Percentiles rank a stretch among this genome's conserved stretches.
phyloP scores from a whole-genome alignment of 2,113 vertebrate genomes.

The Aplodontia rufa region DNA sequence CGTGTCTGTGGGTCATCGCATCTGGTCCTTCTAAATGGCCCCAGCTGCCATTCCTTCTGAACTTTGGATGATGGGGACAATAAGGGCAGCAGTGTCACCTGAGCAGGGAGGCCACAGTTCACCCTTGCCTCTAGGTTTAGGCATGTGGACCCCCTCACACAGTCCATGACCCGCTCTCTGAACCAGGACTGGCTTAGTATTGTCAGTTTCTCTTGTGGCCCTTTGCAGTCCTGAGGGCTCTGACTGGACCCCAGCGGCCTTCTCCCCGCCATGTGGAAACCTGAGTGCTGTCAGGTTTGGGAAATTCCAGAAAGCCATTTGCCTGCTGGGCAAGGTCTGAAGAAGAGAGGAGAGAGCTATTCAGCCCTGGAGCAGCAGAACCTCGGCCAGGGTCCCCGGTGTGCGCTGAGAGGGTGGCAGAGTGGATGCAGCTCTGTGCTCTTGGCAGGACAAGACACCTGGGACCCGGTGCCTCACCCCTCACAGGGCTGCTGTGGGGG shows the following conservation, averaged over 20 bases:
- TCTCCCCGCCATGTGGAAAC: not conserved
- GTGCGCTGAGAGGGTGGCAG: not conserved
- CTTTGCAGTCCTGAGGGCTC: not conserved
- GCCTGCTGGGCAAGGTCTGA: too few relatives aligned
- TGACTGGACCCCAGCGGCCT: accelerated
- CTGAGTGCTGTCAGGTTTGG: not conserved
- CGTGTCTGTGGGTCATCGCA: accelerated
- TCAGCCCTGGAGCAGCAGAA: not conserved
- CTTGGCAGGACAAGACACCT: accelerated
- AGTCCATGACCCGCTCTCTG: accelerated
- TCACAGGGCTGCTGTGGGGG: accelerated
- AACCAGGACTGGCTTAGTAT: accelerated
- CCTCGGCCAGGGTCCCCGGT: accelerated
- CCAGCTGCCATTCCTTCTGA: not conserved
- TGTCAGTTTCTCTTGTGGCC: accelerated
- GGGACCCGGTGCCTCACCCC: not conserved
- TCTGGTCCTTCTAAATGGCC: accelerated
- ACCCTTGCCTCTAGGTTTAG: not conserved
- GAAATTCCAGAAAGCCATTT: not conserved
- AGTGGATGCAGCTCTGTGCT: accelerated
- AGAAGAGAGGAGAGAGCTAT: not conserved
- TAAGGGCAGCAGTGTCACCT: not conserved
- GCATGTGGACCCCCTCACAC: not conserved
- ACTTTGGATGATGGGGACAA: accelerated
- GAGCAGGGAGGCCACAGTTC: not conserved